These are phyloP conservation scores for Bembecia ichneumoniformis DNA, from an alignment of 2,888 invertebrate species.

Conservation along the genomic window DNA sequence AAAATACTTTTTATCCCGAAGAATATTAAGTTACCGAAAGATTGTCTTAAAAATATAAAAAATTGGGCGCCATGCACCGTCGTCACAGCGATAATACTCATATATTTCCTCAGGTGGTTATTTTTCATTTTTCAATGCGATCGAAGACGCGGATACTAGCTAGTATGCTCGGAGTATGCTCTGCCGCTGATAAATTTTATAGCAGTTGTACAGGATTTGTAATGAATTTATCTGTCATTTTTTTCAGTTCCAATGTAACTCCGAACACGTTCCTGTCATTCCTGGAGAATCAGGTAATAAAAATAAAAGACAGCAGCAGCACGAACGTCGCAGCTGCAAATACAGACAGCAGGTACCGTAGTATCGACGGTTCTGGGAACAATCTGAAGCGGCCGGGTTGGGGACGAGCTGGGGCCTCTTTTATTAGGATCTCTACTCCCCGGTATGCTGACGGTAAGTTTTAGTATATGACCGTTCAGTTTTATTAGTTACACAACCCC, in stretches of 20 bases:
- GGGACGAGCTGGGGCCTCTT: conserved; percentile 74
- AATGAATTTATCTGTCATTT: neutral
- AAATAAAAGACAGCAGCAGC: conserved; percentile 36
- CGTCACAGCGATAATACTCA: too few relatives aligned
- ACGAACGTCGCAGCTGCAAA: conserved; percentile 34
- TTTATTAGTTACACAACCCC: too few relatives aligned
- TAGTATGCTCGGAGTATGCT: too few relatives aligned
- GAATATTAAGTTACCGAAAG: too few relatives aligned
- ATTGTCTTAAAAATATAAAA: too few relatives aligned
- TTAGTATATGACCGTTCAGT: neutral
- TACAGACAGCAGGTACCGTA: conserved; percentile 70
- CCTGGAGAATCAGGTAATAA: conserved; percentile 47
- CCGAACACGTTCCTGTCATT: conserved; percentile 64
- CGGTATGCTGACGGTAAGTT: conserved; percentile 74
- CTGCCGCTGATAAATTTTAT: too few relatives aligned
- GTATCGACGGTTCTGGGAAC: conserved; percentile 85
- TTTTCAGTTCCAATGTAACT: conserved; percentile 40
- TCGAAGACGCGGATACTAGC: too few relatives aligned
- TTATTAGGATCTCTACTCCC: conserved; percentile 71
- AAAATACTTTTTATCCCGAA: too few relatives aligned
- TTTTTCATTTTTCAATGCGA: too few relatives aligned
- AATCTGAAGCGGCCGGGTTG: conserved; percentile 78
- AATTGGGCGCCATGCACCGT: too few relatives aligned
- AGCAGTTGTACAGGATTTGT: neutral
- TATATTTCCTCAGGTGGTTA: too few relatives aligned